Evolutionary conservation across 2,797 vertebrate genomes (phyloP).

Genomic region (Alauda arvensis): DNA sequence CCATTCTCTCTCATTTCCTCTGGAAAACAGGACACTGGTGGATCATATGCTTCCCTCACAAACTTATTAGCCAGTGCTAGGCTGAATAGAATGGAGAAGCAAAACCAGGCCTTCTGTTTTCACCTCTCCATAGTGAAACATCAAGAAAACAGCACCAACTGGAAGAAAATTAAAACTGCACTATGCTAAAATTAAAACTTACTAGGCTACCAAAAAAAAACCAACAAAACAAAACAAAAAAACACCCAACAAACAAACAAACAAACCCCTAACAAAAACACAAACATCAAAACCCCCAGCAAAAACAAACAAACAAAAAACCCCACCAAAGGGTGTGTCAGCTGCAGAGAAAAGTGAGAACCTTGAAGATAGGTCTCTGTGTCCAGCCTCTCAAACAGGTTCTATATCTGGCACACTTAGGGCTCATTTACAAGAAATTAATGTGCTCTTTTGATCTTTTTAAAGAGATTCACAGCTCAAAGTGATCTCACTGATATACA

Average conservation of each 20-base stretch:
- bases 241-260: not conserved
- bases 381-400: not conserved
- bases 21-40: not conserved
- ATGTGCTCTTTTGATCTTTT: not conserved
- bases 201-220: not conserved
- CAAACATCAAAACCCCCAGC: not conserved
- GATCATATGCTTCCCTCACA: not conserved
- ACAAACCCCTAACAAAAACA: not conserved
- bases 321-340: not conserved
- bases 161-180: not conserved
- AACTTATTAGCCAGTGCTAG: not conserved
- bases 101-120: not conserved
- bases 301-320: not conserved
- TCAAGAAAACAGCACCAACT: not conserved
- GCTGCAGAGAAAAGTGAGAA: not conserved
- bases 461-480: not conserved
- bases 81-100: not conserved
- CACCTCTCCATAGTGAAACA: not conserved
- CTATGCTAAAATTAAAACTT: rapidly evolving
- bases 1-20: not conserved
- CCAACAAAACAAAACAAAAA: not conserved
- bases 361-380: not conserved
- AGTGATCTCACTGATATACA: not conserved
- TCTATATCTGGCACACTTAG: not conserved
- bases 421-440: not conserved